Evolutionary conservation across 2,113 vertebrate genomes (phyloP).

Genomic region (Urocynchramus pylzowi): DNA sequence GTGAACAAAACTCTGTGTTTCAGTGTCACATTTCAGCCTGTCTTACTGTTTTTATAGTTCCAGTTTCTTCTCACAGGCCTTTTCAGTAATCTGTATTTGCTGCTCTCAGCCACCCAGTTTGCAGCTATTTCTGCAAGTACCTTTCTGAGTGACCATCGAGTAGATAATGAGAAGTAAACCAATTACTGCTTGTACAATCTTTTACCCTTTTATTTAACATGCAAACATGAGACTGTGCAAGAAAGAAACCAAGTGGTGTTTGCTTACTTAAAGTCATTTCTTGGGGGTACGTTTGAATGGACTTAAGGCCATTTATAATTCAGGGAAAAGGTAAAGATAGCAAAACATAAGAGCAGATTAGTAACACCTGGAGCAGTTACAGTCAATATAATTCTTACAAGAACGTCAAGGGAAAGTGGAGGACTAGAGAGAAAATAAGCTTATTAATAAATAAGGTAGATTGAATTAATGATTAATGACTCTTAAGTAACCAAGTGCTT

Average conservation of each 20-base stretch:
- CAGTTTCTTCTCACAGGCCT: background rate
- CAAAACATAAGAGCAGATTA: background rate
- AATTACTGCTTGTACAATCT: background rate
- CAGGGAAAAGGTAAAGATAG: background rate
- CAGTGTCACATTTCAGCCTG: background rate
- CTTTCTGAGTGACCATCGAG: background rate
- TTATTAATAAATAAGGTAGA: constrained; percentile 36
- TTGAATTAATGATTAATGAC: constrained; percentile 41
- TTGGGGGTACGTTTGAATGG: background rate
- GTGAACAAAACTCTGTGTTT: background rate
- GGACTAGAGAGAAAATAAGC: background rate
- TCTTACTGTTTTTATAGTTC: background rate
- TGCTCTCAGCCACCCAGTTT: background rate
- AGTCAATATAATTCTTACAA: background rate
- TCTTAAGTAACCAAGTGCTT: background rate
- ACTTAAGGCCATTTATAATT: background rate
- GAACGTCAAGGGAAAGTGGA: background rate
- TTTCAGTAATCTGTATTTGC: background rate
- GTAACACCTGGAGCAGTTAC: background rate
- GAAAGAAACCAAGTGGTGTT: background rate
- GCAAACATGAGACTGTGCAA: background rate
- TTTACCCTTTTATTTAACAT: background rate
- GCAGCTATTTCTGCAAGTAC: background rate
- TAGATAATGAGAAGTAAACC: background rate
- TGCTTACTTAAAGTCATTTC: background rate